Evolutionary conservation across 2,113 vertebrate species (phyloP).

Genomic region (Syngnathus typhle): DNA sequence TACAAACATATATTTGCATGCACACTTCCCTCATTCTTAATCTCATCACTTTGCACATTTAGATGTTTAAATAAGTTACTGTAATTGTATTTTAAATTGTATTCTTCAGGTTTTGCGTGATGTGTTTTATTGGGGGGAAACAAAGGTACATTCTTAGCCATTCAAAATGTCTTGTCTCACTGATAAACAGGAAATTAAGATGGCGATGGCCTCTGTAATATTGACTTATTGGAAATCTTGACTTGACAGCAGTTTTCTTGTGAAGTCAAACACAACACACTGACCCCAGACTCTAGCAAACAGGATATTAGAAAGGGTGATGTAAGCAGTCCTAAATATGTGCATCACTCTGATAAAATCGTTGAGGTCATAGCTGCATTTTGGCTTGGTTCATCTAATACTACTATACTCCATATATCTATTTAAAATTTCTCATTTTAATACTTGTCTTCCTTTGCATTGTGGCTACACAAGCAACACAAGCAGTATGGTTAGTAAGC

Average conservation of each 20-base stretch:
- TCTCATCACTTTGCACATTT: not conserved
- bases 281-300: constrained; percentile 32
- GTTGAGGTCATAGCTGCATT: not conserved
- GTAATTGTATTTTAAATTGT: not conserved
- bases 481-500: not conserved
- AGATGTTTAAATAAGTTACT: not conserved
- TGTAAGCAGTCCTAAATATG: constrained; percentile 37
- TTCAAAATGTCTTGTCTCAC: constrained; percentile 15
- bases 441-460: not conserved
- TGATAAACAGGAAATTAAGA: constrained; percentile 34
- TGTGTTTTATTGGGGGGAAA: not conserved
- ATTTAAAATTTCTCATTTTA: not conserved
- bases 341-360: constrained; percentile 1
- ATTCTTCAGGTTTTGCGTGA: not conserved
- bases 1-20: constrained; percentile 10
- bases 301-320: constrained; percentile 52
- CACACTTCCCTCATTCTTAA: not conserved
- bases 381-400: not conserved
- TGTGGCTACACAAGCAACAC: not conserved
- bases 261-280: constrained; percentile 20
- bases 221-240: constrained; percentile 17
- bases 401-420: not conserved
- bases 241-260: constrained; percentile 26
- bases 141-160: not conserved
- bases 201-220: constrained; percentile 10